Evolutionary conservation across 2,888 invertebrate genomes (phyloP).

Genomic region (Sphaerophoria rueppellii): DNA sequence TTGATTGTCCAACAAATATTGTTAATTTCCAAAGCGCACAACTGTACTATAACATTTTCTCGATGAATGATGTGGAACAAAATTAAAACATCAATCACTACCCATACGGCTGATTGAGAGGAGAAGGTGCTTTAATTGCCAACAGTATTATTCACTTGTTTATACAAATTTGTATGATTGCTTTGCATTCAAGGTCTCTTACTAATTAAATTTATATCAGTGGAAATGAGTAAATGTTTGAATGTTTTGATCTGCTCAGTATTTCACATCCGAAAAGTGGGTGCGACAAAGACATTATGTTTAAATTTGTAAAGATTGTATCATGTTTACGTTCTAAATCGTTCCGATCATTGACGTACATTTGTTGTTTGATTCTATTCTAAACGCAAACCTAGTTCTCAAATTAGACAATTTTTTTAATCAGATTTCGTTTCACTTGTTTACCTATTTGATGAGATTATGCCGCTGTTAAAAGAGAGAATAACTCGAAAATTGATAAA

Average conservation of each 20-base stretch:
- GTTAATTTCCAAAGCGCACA: constrained; percentile 7
- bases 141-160: constrained; percentile 46
- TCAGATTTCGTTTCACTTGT: constrained; percentile 31
- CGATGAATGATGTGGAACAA: constrained; percentile 82
- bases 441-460: constrained; percentile 42
- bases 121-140: constrained; percentile 33
- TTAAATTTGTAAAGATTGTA: constrained; percentile 42
- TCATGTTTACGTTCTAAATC: constrained; percentile 35
- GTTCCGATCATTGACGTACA: constrained; percentile 36
- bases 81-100: constrained; percentile 80
- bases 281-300: constrained; percentile 41
- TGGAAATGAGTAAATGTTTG: constrained; percentile 22
- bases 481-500: neutral
- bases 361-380: neutral
- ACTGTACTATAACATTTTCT: constrained; percentile 77
- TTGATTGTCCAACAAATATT: neutral
- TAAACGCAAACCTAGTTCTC: constrained; percentile 16
- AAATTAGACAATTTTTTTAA: constrained; percentile 21
- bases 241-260: constrained; percentile 30
- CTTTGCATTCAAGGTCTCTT: constrained; percentile 42
- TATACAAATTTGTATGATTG: constrained; percentile 25
- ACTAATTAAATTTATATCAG: constrained; percentile 43
- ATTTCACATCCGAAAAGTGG: constrained; percentile 23
- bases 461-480: neutral
- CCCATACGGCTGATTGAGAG: constrained; percentile 45